These are phyloP conservation scores for Oreochromis mossambicus DNA, from an alignment of 2,797 vertebrate species.

Conservation along the genomic window DNA sequence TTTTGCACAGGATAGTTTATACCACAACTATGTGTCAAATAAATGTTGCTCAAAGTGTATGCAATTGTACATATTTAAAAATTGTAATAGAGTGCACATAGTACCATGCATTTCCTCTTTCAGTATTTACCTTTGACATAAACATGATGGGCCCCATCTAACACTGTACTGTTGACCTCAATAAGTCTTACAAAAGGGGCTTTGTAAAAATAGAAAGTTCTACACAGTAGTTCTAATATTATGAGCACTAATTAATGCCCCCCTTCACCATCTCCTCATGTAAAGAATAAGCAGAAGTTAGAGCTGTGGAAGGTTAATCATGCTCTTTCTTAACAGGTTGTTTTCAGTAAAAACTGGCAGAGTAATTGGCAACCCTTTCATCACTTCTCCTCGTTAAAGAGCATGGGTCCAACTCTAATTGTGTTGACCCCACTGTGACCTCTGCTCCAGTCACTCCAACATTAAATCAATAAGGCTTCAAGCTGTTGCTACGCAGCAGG, in stretches of 20 bases:
- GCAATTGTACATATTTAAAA: neutral
- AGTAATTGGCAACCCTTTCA: slow-evolving; percentile 61
- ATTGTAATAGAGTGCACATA: neutral
- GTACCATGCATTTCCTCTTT: neutral
- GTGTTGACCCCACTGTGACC: slow-evolving; percentile 42
- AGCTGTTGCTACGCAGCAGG: slow-evolving; percentile 20
- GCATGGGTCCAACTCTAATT: slow-evolving; percentile 54
- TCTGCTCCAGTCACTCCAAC: slow-evolving; percentile 21
- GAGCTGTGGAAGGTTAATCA: slow-evolving; percentile 43
- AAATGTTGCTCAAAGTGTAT: neutral
- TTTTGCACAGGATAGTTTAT: neutral
- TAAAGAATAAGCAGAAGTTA: slow-evolving; percentile 26
- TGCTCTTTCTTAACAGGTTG: slow-evolving; percentile 11
- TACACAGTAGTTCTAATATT: neutral
- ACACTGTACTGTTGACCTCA: slow-evolving; percentile 2
- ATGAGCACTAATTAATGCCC: slow-evolving; percentile 15
- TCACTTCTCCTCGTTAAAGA: slow-evolving; percentile 53
- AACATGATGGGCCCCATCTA: neutral
- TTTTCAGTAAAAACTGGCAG: slow-evolving; percentile 31
- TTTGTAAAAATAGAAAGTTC: neutral
- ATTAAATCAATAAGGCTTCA: slow-evolving; percentile 45
- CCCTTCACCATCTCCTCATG: neutral
- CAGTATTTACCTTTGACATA: neutral
- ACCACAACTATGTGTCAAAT: neutral
- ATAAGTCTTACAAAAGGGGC: neutral